These are phyloP conservation scores for Orientallactaga sibirica DNA, from an alignment of 2,797 vertebrate species.

Conservation along the genomic window DNA sequence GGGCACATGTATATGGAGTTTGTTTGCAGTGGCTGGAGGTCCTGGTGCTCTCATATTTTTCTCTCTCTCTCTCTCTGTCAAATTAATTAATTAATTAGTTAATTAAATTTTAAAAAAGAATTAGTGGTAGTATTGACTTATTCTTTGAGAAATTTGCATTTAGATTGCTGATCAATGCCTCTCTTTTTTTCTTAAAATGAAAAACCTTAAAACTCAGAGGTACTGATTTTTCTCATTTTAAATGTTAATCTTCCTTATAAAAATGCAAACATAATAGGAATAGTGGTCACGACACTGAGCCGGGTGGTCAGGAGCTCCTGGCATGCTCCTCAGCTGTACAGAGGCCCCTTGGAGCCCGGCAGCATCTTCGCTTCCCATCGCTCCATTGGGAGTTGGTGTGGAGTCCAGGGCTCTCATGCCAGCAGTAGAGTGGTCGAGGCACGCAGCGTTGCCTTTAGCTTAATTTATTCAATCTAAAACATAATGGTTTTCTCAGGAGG, in stretches of 20 bases:
- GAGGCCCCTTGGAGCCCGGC: no score
- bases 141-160: slow-evolving; percentile 17
- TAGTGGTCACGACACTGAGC: not conserved
- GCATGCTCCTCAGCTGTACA: not conserved
- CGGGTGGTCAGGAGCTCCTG: not conserved
- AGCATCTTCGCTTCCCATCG: not conserved
- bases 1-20: no score
- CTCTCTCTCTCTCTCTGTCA: no score
- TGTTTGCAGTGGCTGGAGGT: no score
- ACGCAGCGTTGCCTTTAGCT: not conserved
- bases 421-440: not conserved
- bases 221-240: slow-evolving; percentile 23
- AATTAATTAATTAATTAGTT: no score
- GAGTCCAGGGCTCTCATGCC: not conserved
- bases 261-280: not conserved
- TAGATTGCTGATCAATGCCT: not conserved
- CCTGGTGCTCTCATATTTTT: no score
- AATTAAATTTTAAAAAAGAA: not conserved
- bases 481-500: slow-evolving; percentile 30
- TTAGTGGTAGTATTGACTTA: not conserved
- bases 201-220: not conserved
- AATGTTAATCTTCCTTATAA: not conserved
- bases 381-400: accelerated
- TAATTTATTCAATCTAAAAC: not conserved
- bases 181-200: slow-evolving; percentile 42